A percentile compares a stretch with the other conserved stretches of the same genome.
phyloP scores from a whole-genome alignment of 2,888 invertebrate genomes.

The Drosophila differens region DNA sequence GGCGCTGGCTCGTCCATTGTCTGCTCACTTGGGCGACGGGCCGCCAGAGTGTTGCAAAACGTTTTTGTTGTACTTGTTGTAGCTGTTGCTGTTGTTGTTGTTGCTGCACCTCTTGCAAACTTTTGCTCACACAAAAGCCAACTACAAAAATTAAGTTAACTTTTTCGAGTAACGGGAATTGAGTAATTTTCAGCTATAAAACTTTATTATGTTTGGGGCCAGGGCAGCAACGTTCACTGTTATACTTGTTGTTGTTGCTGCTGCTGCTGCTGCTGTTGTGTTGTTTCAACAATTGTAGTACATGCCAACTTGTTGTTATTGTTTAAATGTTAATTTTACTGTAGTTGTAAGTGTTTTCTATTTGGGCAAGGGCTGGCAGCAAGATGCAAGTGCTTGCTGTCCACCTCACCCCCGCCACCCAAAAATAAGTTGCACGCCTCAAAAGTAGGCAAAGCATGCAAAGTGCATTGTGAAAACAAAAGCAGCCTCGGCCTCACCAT shows the following conservation, averaged over 20 bases:
- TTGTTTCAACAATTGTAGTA: constrained; percentile 67
- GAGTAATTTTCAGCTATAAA: constrained; percentile 81
- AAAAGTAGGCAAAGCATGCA: constrained; percentile 60
- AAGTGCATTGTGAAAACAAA: constrained; percentile 54
- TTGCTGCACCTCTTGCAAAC: constrained; percentile 63
- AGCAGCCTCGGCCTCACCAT: constrained; percentile 10
- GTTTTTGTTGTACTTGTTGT: constrained; percentile 44
- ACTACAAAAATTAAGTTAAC: constrained; percentile 79
- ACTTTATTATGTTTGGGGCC: constrained; percentile 72
- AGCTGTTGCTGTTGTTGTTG: constrained; percentile 27
- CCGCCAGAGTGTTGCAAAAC: constrained; percentile 71
- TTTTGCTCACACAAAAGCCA: constrained; percentile 71
- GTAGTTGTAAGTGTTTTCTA: constrained; percentile 56
- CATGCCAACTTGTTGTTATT: constrained; percentile 76
- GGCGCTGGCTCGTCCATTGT: constrained; percentile 41
- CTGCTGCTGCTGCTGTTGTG: not conserved
- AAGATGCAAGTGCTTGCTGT: not conserved
- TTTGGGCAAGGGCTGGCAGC: constrained; percentile 14
- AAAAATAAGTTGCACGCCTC: not conserved
- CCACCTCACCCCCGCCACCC: not conserved
- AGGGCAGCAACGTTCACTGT: constrained; percentile 33
- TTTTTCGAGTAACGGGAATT: constrained; percentile 76
- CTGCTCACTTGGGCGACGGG: constrained; percentile 37
- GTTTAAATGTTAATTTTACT: constrained; percentile 75
- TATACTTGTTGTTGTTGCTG: constrained; percentile 21